Percentiles rank a stretch among this genome's conserved stretches.
Evolutionary conservation across 2,113 vertebrate genomes (phyloP).

Genomic region (Nipponia nippon): DNA sequence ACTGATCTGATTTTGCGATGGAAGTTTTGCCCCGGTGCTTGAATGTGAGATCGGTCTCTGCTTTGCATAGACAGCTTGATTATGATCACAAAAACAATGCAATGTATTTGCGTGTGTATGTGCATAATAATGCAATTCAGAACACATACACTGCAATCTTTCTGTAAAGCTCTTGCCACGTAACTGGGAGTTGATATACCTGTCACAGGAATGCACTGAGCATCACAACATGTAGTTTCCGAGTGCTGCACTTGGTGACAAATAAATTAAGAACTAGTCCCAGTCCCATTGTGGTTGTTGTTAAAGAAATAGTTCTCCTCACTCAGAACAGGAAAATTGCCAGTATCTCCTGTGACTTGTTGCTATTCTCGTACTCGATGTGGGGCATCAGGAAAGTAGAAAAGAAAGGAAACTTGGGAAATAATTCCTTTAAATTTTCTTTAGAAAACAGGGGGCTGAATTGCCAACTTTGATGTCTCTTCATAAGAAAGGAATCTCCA

Average conservation of each 20-base stretch:
- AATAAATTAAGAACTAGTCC: neutral
- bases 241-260: rapidly evolving
- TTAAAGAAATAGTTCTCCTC: neutral
- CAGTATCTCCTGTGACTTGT: neutral
- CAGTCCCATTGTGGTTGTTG: neutral
- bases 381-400: neutral
- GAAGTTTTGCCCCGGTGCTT: neutral
- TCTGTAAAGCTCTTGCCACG: neutral
- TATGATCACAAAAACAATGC: neutral
- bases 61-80: neutral
- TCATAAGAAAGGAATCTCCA: neutral
- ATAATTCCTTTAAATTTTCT: neutral
- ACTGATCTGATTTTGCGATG: neutral
- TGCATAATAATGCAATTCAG: neutral
- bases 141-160: neutral
- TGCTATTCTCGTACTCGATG: rapidly evolving
- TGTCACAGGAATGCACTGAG: neutral
- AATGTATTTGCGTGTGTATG: neutral
- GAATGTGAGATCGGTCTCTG: neutral
- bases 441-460: neutral
- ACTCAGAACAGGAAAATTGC: neutral
- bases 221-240: neutral
- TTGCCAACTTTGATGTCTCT: neutral
- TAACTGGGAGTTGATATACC: neutral
- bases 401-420: neutral